Evolutionary conservation across 2,113 vertebrate genomes (phyloP), one percentile per base, ranked within the genome.

Genomic region (Brevimyrus niger): DNA sequence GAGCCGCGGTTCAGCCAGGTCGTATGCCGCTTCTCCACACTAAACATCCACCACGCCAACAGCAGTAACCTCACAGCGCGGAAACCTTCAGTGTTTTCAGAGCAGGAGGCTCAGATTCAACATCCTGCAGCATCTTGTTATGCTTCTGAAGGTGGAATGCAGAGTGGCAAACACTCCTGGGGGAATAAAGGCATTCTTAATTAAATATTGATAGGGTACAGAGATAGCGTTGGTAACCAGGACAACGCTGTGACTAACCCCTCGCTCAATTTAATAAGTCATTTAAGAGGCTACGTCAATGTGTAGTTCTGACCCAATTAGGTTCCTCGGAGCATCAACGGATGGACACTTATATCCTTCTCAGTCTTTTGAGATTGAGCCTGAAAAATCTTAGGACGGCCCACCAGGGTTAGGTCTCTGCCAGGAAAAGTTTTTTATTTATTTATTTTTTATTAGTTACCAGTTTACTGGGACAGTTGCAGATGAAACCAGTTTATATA

Each of bases 311-410:
- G 94, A 94, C 95, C 95, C 92, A 95, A 89, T 94, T 96, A 94
- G 89, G 93, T 87, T 89, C 91, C 91, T 94, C 89, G 80, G 91
- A 92, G 91, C 92, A 90, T 90, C 87, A 88, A 88, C 92, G 94
- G 93, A 94, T 94, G 94, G 94, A 93, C 94, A 92, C 86, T 93
- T 95, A 93, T 93, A 94, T 94, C 91, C 90, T 91, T 94, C 92
- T 91, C 90, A 89, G 90, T 90, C 89, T 93, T 91, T 91, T 65
- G 91, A 90, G 88, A 92, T 92, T 80, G 73, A 91, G 91, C 88
- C 89, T 89, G 87, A 92, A 88, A 90, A 85, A 61, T 88, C 91
- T 89, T 88, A 89, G 21, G 88, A 90, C 89, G 7, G 88, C 89
- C 88, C 61, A 42, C 76, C 86, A 61, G 86, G 80, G 90, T 91